Conservation (phyloP, 2,888 invertebrate genomes). For the Caradrina clavipalpis region DNA sequence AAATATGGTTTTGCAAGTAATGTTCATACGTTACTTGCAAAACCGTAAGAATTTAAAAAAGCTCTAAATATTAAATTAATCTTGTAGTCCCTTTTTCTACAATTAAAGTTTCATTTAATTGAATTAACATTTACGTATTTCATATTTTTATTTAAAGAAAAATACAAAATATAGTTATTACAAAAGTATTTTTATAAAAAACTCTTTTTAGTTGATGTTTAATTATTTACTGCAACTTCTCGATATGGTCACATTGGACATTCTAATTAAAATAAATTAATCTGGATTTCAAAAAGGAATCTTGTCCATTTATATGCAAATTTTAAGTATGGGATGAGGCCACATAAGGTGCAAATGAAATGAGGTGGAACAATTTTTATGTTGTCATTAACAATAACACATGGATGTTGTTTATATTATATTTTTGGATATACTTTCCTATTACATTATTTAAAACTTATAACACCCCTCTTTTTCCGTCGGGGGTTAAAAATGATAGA, state of each 20-base stretch:
- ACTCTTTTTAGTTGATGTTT: slow-evolving; percentile 27
- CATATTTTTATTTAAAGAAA: not conserved
- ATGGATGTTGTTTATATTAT: slow-evolving; percentile 9
- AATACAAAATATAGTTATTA: not conserved
- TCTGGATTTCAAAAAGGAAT: slow-evolving; percentile 48
- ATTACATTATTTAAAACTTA: no score
- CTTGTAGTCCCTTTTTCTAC: not conserved
- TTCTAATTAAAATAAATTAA: slow-evolving; percentile 54
- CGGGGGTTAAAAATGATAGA: no score
- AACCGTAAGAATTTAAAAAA: no score
- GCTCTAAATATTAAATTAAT: not conserved
- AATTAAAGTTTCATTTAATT: not conserved
- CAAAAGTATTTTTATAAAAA: slow-evolving; percentile 6
- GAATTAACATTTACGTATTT: not conserved
- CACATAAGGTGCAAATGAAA: slow-evolving; percentile 42
- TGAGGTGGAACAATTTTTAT: slow-evolving; percentile 25
- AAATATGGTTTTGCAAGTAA: not conserved
- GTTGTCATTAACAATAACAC: slow-evolving; percentile 24
- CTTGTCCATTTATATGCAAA: slow-evolving; percentile 54
- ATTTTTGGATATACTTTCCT: slow-evolving; percentile 2
- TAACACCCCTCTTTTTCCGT: no score
- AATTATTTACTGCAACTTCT: slow-evolving; percentile 38
- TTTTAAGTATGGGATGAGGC: slow-evolving; percentile 23
- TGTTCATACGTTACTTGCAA: not conserved
- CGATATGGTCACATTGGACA: slow-evolving; percentile 42